Conservation (phyloP, 1,140 invertebrate species). For the Prorops nasuta region DNA sequence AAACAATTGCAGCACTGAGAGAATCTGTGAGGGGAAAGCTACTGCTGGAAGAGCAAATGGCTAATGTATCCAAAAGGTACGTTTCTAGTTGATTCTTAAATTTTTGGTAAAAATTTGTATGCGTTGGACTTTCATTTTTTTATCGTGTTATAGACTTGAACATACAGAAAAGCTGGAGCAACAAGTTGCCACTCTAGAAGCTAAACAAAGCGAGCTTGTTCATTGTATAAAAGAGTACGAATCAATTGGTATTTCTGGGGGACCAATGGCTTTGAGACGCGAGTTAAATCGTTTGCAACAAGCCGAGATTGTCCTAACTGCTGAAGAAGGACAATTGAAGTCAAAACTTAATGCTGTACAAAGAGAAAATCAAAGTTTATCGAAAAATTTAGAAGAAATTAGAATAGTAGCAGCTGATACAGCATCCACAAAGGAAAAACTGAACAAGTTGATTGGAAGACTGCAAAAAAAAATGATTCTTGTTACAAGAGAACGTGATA, state of each 20-base stretch:
- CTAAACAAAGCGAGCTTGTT: conserved; percentile 33
- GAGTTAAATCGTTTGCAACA: conserved; percentile 51
- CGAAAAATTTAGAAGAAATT: conserved; percentile 43
- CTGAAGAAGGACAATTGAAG: conserved; percentile 46
- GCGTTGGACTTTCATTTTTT: background rate
- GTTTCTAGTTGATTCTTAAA: conserved; percentile 1
- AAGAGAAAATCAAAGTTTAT: conserved; percentile 31
- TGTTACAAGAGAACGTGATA: conserved; percentile 76
- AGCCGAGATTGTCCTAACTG: conserved; percentile 38
- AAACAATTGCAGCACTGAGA: conserved; percentile 33
- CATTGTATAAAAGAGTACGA: conserved; percentile 45
- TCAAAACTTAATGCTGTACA: conserved; percentile 40
- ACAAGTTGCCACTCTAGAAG: conserved; percentile 37
- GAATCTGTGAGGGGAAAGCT: conserved; percentile 50
- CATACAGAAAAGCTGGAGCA: conserved; percentile 45
- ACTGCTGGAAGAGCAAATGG: conserved; percentile 51
- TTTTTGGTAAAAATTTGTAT: background rate
- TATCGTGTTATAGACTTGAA: conserved; percentile 31
- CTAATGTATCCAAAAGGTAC: conserved; percentile 40
- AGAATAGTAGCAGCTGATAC: conserved; percentile 42
- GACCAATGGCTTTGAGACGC: conserved; percentile 36
- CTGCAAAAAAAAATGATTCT: conserved; percentile 61
- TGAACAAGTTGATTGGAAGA: conserved; percentile 53
- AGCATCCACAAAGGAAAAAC: conserved; percentile 40
- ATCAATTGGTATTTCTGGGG: conserved; percentile 41